These are phyloP conservation scores for Euphydryas editha DNA, from an alignment of 2,888 invertebrate genomes.

Conservation along the genomic window DNA sequence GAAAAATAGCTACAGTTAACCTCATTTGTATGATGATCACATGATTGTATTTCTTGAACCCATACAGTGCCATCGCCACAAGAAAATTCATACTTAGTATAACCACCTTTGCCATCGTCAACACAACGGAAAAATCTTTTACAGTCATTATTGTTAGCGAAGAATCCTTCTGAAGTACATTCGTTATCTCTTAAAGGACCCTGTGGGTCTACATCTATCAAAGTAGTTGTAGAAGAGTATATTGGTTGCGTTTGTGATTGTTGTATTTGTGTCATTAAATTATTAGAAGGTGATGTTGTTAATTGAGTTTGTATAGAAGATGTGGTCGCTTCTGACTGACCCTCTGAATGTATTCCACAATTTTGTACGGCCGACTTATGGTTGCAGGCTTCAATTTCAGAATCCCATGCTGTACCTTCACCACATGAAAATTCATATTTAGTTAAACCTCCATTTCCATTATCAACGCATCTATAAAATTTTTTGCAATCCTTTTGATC, in stretches of 20 bases:
- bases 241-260: conserved; percentile 8
- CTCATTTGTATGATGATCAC: conserved; percentile 26
- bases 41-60: conserved; percentile 85
- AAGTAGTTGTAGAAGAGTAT: conserved; percentile 24
- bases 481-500: conserved; percentile 39
- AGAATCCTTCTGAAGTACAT: conserved; percentile 86
- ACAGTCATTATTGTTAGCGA: conserved; percentile 87
- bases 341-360: conserved; percentile 25
- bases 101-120: conserved; percentile 82
- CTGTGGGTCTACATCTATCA: conserved; percentile 2
- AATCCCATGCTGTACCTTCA: conserved; percentile 85
- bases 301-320: conserved; percentile 17
- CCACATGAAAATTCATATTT: conserved; percentile 84
- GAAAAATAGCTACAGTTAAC: conserved; percentile 14
- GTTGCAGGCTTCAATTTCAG: conserved; percentile 81
- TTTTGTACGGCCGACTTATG: conserved; percentile 75
- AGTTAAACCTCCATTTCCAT: conserved; percentile 66
- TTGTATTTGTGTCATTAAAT: background rate
- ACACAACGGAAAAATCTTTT: conserved; percentile 91
- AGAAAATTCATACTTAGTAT: conserved; percentile 86
- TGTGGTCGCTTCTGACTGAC: conserved; percentile 11
- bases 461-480: conserved; percentile 81
- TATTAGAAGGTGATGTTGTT: conserved; percentile 14
- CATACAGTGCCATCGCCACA: conserved; percentile 91
- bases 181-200: conserved; percentile 17